These are phyloP conservation scores for Ctenomys sociabilis DNA, from an alignment of 2,113 vertebrate genomes.

Conservation along the genomic window DNA sequence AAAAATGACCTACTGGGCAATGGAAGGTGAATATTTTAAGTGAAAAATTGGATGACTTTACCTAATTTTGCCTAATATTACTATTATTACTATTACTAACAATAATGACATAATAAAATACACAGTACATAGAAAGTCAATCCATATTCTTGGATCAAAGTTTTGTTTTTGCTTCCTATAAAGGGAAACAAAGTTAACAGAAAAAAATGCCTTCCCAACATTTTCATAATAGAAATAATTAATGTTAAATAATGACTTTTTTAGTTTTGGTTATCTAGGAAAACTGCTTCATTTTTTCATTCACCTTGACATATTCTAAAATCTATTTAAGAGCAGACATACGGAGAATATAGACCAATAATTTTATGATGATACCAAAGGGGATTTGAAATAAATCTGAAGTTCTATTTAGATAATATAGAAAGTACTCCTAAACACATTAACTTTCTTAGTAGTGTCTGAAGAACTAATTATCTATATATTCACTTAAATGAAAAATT, in stretches of 20 bases:
- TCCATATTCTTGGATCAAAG: slow-evolving; percentile 85
- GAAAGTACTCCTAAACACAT: neutral
- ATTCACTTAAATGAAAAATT: neutral
- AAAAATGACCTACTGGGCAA: neutral
- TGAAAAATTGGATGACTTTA: slow-evolving; percentile 51
- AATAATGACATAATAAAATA: neutral
- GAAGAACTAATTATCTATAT: neutral
- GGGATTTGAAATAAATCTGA: neutral
- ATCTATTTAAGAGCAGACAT: neutral
- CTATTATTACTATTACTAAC: neutral
- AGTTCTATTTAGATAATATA: neutral
- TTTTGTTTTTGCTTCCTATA: slow-evolving; percentile 92
- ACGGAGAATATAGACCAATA: neutral
- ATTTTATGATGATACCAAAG: neutral
- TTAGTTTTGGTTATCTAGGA: neutral
- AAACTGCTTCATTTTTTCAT: slow-evolving; percentile 24
- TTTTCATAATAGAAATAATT: slow-evolving; percentile 23
- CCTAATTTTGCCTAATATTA: neutral
- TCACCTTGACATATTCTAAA: neutral
- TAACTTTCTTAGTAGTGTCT: neutral
- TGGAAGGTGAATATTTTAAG: neutral
- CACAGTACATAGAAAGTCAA: slow-evolving; percentile 13
- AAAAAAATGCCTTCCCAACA: neutral
- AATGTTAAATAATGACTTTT: neutral
- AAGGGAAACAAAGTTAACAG: slow-evolving; percentile 14